Conservation (phyloP, 2,797 vertebrate species). For the Bucorvus abyssinicus region DNA sequence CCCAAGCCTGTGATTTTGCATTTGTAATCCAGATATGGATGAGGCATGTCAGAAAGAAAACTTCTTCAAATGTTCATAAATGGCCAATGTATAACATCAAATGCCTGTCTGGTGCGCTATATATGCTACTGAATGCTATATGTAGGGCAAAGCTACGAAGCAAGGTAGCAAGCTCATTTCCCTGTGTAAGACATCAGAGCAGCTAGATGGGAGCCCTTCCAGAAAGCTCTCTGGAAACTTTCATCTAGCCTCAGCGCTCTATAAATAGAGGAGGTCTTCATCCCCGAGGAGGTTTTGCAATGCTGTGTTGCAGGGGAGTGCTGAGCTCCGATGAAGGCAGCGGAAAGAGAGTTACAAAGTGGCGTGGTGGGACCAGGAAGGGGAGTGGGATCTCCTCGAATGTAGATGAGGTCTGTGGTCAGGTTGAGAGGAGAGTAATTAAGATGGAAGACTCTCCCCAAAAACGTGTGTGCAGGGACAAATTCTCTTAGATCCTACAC, state of each 20-base stretch:
- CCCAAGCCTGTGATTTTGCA: neutral
- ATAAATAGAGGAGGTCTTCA: slow-evolving; percentile 64
- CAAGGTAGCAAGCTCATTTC: neutral
- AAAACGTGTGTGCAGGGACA: neutral
- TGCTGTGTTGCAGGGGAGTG: neutral
- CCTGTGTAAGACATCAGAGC: neutral
- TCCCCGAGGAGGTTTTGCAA: slow-evolving; percentile 27
- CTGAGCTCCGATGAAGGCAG: neutral
- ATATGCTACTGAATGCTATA: neutral
- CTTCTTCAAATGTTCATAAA: neutral
- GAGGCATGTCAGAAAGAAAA: neutral
- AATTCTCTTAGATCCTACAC: neutral
- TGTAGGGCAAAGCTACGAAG: neutral
- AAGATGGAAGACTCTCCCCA: neutral
- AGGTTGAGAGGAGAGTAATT: neutral
- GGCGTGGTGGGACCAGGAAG: neutral
- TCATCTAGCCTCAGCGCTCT: neutral
- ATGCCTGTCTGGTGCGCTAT: neutral
- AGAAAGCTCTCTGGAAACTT: slow-evolving; percentile 44
- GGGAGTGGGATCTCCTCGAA: neutral
- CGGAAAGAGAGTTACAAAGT: neutral
- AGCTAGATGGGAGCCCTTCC: slow-evolving; percentile 28
- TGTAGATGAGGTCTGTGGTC: neutral
- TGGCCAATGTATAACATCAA: neutral
- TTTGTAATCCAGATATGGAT: neutral